Evolutionary conservation across 2,797 vertebrate species (phyloP).

Genomic region (Bucorvus abyssinicus): DNA sequence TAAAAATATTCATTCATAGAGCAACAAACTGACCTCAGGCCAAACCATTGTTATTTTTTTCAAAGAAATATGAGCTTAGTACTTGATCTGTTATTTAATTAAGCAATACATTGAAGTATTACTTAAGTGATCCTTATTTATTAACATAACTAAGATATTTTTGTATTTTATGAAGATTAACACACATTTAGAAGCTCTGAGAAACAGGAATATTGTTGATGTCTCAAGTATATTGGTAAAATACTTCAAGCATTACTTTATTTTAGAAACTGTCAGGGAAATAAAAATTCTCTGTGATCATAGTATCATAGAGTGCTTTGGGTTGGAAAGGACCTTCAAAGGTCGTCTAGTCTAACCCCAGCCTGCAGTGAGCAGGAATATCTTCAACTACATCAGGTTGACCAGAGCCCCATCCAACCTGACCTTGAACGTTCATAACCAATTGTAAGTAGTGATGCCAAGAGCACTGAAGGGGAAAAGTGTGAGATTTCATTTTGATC

Average conservation of each 20-base stretch:
- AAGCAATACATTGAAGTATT: not conserved
- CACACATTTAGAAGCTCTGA: not conserved
- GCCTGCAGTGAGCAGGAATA: too few species aligned
- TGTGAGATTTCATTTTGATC: not conserved
- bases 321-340: too few species aligned
- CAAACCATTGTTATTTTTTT: not conserved
- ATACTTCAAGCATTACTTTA: not conserved
- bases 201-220: not conserved
- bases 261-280: not conserved
- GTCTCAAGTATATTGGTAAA: accelerated
- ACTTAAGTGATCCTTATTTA: not conserved
- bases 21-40: not conserved
- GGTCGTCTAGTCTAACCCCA: too few species aligned
- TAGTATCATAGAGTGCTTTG: too few species aligned
- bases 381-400: too few species aligned
- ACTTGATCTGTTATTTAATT: not conserved
- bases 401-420: too few species aligned
- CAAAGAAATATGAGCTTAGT: not conserved
- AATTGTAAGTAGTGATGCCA: too few species aligned
- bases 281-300: not conserved
- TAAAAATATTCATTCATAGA: not conserved
- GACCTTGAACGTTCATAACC: not conserved
- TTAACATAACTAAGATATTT: not conserved
- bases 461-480: not conserved
- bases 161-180: not conserved